Evolutionary conservation across 2,797 vertebrate species (phyloP), one percentile per base, ranked within the genome.

Genomic region (Triplophysa bombifrons): DNA sequence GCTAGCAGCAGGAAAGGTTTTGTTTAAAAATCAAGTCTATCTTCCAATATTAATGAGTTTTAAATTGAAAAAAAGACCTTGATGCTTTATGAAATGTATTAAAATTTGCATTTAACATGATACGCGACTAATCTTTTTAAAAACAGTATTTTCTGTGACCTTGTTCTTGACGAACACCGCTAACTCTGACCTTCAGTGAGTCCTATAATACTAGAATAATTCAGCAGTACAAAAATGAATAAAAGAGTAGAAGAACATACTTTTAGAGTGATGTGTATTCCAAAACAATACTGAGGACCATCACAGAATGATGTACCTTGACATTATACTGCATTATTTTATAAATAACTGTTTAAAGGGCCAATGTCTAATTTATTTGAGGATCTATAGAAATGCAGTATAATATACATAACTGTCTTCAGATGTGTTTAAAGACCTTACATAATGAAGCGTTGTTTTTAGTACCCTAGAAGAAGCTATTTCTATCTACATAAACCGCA

Each of bases 51-150:
- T 14, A 67, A 58, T 68, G 0, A 0, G 6, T 60, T 68, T 76
- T 20, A 76, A 67, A 56, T n/a, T 68, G 41, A 46, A 76, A 30
- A n/a, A n/a, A 30, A 66, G 63, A 20, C 11, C 34, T 56, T 75
- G 20, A 27, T 66, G 50, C 38, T 55, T 11, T 75, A 7, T 16
- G 4, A 17, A 19, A 68, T 69, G 46, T n/a, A 60, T 50, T 30
- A 20, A 19, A 9, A 65, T 65, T n/a, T 38, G 16, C 16, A 44
- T 27, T 22, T 56, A 46, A 56, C 65, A 27, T 41, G 65, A 67
- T n/a, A 27, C 50, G 2, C 50, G 25, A 22, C 13, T 17, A 8
- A 51, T 65, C 11, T 19, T 19, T 17, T 41, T 20, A 19, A 41
- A 41, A 41, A 10, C 14, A 65, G 16, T 38, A n/a, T 38, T 64